phyloP scores from a whole-genome alignment of 1,140 invertebrate genomes.

The Marisa cornuarietis region DNA sequence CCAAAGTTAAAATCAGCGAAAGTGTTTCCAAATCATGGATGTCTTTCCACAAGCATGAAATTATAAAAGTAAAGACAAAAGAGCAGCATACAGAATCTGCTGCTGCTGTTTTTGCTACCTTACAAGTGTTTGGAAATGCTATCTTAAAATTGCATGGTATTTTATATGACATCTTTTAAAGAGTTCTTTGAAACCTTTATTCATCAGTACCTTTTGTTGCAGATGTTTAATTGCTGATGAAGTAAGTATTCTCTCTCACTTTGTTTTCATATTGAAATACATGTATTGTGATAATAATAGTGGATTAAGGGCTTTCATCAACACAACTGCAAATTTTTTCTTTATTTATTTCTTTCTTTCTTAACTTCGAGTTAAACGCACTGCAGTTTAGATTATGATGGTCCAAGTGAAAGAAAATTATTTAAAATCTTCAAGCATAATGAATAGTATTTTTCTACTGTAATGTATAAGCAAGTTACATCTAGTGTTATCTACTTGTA shows the following conservation, averaged over 20 bases:
- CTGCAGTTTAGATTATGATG: no score
- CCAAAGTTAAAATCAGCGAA: no score
- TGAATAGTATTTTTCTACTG: not conserved
- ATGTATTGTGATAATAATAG: no score
- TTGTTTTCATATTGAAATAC: no score
- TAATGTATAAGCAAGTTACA: not conserved
- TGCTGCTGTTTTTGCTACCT: not conserved
- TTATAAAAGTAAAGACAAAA: not conserved
- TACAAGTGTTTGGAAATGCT: not conserved
- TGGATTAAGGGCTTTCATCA: no score
- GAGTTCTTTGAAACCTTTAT: not conserved
- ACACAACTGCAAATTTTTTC: not conserved
- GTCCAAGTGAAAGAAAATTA: not conserved
- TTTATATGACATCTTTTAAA: not conserved
- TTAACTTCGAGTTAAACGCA: no score
- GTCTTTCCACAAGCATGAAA: not conserved
- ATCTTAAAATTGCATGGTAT: not conserved
- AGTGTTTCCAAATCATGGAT: no score
- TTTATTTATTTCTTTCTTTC: slow-evolving; percentile 5
- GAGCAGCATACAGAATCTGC: not conserved
- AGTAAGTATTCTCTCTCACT: slow-evolving; percentile 35
- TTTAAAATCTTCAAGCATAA: not conserved
- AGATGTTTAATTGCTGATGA: slow-evolving; percentile 62
- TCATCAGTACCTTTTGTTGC: slow-evolving; percentile 30
- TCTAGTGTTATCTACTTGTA: not conserved